These are phyloP conservation scores for Ostrea edulis DNA, from an alignment of 1,140 invertebrate genomes.

Conservation along the genomic window DNA sequence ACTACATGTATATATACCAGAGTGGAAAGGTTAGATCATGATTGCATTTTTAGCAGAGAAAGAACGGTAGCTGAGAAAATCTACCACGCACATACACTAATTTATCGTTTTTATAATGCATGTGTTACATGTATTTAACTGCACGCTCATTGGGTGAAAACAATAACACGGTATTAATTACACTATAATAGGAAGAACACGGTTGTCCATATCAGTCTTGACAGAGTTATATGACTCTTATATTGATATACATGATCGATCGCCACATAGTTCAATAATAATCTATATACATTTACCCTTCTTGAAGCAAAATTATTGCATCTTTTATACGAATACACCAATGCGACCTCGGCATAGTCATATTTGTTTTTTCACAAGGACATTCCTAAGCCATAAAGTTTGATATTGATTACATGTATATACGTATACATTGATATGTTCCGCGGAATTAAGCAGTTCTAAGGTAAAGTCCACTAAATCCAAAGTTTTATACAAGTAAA, in stretches of 20 bases:
- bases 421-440: too few relatives aligned
- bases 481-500: too few relatives aligned
- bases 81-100: too few relatives aligned
- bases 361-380: neutral
- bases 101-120: neutral
- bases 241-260: neutral
- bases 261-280: neutral
- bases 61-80: too few relatives aligned
- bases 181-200: neutral
- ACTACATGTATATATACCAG: too few relatives aligned
- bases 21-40: too few relatives aligned
- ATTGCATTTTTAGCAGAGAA: too few relatives aligned
- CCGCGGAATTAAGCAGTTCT: too few relatives aligned
- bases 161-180: neutral
- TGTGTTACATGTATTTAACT: neutral
- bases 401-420: too few relatives aligned
- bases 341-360: neutral
- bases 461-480: too few relatives aligned
- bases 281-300: slow-evolving; percentile 4
- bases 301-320: neutral
- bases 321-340: neutral
- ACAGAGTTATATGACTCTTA: neutral
- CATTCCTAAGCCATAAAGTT: too few relatives aligned
- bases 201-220: neutral
- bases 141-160: neutral